phyloP scores from a whole-genome alignment of 1,140 invertebrate genomes.

The Anastatus disparis region DNA sequence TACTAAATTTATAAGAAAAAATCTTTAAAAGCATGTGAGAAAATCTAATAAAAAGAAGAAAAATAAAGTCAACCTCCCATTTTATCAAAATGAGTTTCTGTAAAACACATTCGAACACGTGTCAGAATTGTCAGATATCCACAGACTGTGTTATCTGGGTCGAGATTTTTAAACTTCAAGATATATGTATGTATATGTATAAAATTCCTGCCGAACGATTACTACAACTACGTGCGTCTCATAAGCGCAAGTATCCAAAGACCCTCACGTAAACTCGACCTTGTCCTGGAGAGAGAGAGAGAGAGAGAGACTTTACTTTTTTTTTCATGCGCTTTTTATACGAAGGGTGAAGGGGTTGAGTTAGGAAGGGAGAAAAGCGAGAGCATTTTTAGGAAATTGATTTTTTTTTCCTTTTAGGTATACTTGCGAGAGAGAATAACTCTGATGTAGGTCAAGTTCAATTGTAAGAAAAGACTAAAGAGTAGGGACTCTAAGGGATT shows the following conservation, averaged over 20 bases:
- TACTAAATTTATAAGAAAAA: too few relatives aligned
- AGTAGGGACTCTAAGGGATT: too few relatives aligned
- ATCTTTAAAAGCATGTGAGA: too few relatives aligned
- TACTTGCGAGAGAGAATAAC: neutral
- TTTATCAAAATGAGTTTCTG: too few relatives aligned
- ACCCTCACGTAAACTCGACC: constrained; percentile 26
- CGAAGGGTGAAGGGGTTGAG: neutral
- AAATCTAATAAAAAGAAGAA: too few relatives aligned
- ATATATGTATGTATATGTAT: neutral
- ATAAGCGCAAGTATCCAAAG: neutral
- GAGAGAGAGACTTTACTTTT: too few relatives aligned
- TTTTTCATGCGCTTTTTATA: too few relatives aligned
- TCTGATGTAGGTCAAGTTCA: constrained; percentile 41
- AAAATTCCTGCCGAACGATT: too few relatives aligned
- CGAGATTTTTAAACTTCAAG: neutral
- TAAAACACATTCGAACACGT: too few relatives aligned
- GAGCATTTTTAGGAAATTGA: constrained; percentile 41
- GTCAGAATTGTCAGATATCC: too few relatives aligned
- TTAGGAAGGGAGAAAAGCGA: neutral
- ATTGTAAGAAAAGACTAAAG: constrained; percentile 18
- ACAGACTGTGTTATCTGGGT: too few relatives aligned
- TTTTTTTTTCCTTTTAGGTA: constrained; percentile 15
- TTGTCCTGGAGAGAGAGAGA: constrained; percentile 23
- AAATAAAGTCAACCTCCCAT: too few relatives aligned
- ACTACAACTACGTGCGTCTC: neutral